Base-by-base conservation (phyloP, 2,113 vertebrate genomes). In the Theristicus caerulescens region DNA sequence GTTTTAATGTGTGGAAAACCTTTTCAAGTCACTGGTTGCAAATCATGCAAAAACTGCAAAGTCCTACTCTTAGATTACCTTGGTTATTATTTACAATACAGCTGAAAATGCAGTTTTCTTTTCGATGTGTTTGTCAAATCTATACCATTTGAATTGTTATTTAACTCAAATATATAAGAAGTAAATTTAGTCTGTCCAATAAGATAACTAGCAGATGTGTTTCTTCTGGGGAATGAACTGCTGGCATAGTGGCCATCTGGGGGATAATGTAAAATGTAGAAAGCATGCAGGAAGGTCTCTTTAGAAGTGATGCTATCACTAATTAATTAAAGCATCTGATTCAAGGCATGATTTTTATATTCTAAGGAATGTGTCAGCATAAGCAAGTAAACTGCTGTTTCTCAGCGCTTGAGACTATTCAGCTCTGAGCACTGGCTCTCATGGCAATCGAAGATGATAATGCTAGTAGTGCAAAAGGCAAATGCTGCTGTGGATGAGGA, bases 401-500 rank as follows among this genome's bases (percentile, higher is more conserved):
- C 18, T 36, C 40, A 9, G n/a, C 13, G 54, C 36, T 20, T 31
- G 55, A 12, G 72, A 2, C 27, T 6, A 0, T 6, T 16, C 52
- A 14, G 64, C 64, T n/a, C 32, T 7, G 31, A 32, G 64, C 47
- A 0, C 6, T 11, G 61, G 78, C 38, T 29, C 40, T 34, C 8
- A 1, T 6, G 8, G 70, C 40, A 3, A 1, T 2, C 2, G 24
- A 22, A 38, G 44, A 77, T 0, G 2, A 38, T 11, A 1, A 1
- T 1, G 16, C 20, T 20, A 1, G 14, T 1, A 5, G 25, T 4
- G 51, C 34, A 17, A 9, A 58, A 57, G 40, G 21, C 54, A 29
- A 22, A 29, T 17, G 13, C 54, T 61, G 69, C 51, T 25, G n/a
- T 1, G 62, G 58, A 2, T 6, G 36, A 46, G 59, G 67, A 62